Conservation (phyloP, 2,113 vertebrate species). For the Lathamus discolor region DNA sequence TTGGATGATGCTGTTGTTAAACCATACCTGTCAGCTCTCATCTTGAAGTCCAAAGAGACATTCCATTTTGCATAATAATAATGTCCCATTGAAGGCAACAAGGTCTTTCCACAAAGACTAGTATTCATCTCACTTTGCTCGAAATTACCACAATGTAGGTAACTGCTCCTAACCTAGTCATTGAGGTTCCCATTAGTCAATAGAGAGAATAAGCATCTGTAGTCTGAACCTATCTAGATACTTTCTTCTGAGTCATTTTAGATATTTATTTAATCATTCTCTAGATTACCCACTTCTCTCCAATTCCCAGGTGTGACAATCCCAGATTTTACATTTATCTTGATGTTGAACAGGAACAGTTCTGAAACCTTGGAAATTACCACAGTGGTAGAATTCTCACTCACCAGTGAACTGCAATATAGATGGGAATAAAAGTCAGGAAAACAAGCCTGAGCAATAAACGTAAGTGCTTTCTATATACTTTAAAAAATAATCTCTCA, state of each 20-base stretch:
- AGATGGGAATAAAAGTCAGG: background rate
- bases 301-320: background rate
- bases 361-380: background rate
- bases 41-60: background rate
- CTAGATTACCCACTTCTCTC: background rate
- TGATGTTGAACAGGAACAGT: background rate
- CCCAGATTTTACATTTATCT: background rate
- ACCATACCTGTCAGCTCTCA: background rate
- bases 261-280: background rate
- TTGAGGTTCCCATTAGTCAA: background rate
- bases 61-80: background rate
- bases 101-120: background rate
- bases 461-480: background rate
- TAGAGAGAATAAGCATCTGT: background rate
- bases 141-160: background rate
- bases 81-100: background rate
- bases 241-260: background rate
- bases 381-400: background rate
- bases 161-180: background rate
- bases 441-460: background rate
- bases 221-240: background rate
- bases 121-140: background rate
- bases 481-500: background rate
- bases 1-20: background rate
- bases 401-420: background rate